Conservation (phyloP, 92 coral and sea anemone genomes). For the Phenganax stokvisi region DNA sequence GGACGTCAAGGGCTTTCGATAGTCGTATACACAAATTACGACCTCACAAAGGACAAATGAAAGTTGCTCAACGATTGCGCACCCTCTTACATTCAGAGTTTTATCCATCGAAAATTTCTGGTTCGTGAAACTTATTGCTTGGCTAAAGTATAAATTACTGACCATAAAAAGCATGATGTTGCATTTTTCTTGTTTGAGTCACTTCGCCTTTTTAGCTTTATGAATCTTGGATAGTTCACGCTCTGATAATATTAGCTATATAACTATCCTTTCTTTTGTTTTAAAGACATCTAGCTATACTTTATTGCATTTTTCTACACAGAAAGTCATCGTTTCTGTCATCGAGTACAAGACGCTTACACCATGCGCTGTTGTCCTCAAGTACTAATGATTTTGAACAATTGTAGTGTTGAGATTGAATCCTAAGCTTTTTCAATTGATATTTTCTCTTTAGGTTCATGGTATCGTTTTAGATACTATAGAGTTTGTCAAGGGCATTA, state of each 20-base stretch:
- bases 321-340: constrained; percentile 89
- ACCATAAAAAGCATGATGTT: no score
- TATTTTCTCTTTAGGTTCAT: constrained; percentile 57
- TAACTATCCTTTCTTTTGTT: no score
- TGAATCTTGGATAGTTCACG: no score
- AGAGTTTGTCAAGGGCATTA: constrained; percentile 78
- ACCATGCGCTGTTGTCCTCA: constrained; percentile 96
- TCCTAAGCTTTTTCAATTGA: not conserved
- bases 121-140: constrained; percentile 29
- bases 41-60: constrained; percentile 84
- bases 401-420: not conserved
- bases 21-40: constrained; percentile 77
- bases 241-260: no score
- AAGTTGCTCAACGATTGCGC: constrained; percentile 77
- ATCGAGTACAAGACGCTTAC: constrained; percentile 90
- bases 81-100: constrained; percentile 64
- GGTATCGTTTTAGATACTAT: constrained; percentile 87
- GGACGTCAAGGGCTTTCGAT: constrained; percentile 89
- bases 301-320: no score
- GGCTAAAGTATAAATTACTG: no score
- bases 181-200: no score
- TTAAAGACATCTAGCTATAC: no score
- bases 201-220: no score
- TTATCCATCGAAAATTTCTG: constrained; percentile 86
- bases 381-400: constrained; percentile 39